Evolutionary conservation across 2,113 vertebrate genomes (phyloP).

Genomic region (Thomomys bottae): DNA sequence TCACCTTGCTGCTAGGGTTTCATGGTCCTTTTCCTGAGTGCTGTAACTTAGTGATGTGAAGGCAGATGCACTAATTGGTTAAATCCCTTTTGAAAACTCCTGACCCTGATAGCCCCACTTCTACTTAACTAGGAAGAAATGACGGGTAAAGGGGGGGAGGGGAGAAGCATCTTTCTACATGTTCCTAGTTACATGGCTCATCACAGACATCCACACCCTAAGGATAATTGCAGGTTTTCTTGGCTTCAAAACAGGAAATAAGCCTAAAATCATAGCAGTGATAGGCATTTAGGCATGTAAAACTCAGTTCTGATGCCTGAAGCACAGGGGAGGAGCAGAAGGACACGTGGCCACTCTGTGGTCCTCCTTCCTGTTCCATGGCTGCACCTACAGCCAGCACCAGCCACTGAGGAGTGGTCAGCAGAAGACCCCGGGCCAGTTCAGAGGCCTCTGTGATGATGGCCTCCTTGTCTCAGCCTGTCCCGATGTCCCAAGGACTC

Average conservation of each 20-base stretch:
- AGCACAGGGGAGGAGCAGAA: not conserved
- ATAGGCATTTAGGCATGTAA: not conserved
- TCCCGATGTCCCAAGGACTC: not conserved
- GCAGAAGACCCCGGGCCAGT: too few species aligned
- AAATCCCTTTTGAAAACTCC: too few species aligned
- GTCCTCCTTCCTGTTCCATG: not conserved
- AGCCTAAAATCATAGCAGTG: not conserved
- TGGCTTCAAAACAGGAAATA: not conserved
- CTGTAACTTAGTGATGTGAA: too few species aligned
- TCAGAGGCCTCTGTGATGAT: too few species aligned
- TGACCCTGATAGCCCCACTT: too few species aligned
- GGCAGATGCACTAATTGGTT: too few species aligned
- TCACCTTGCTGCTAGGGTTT: too few species aligned
- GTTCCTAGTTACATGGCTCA: not conserved
- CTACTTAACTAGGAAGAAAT: too few species aligned
- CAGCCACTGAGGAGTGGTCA: not conserved
- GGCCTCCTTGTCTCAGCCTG: not conserved
- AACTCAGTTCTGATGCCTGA: too few species aligned
- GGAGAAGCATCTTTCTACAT: not conserved
- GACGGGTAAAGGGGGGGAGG: too few species aligned
- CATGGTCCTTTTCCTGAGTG: too few species aligned
- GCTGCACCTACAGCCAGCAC: not conserved
- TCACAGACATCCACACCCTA: not conserved
- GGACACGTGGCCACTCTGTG: not conserved
- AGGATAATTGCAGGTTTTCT: not conserved